Conservation (phyloP, 2,113 vertebrate species). For the Bothrops jararaca region DNA sequence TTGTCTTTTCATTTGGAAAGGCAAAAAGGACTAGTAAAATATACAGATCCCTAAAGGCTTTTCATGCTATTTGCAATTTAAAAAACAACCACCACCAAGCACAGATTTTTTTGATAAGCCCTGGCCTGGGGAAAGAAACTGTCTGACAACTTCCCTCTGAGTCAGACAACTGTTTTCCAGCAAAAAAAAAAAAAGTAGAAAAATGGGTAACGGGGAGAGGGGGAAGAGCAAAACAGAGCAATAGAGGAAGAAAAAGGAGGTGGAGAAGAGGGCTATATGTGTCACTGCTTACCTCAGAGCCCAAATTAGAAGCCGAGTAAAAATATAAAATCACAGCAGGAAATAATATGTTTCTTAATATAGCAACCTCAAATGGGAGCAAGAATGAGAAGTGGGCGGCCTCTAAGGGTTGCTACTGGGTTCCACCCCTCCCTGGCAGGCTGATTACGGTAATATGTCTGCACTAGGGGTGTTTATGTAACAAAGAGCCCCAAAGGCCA, state of each 20-base stretch:
- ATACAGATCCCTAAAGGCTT: neutral
- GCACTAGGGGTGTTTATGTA: conserved; percentile 58
- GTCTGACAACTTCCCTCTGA: neutral
- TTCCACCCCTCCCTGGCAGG: conserved; percentile 68
- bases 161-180: neutral
- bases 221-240: conserved; percentile 54
- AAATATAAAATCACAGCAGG: conserved; percentile 79
- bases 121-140: conserved; percentile 26
- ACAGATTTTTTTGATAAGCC: neutral
- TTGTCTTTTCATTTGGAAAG: neutral
- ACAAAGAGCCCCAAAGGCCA: conserved; percentile 64
- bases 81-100: neutral
- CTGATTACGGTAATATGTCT: conserved; percentile 64
- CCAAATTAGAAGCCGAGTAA: conserved; percentile 74
- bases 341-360: conserved; percentile 78
- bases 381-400: conserved; percentile 73
- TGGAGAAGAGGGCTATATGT: conserved; percentile 66
- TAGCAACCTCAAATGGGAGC: conserved; percentile 71
- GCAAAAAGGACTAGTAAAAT: neutral
- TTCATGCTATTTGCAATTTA: neutral
- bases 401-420: conserved; percentile 65
- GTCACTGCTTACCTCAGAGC: conserved; percentile 82
- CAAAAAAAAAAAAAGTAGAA: conserved; percentile 20
- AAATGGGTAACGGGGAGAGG: conserved; percentile 38
- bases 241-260: conserved; percentile 15